Evolutionary conservation across 2,113 vertebrate genomes (phyloP), one percentile per base, ranked within the genome.

Genomic region (Ophiodon elongatus): DNA sequence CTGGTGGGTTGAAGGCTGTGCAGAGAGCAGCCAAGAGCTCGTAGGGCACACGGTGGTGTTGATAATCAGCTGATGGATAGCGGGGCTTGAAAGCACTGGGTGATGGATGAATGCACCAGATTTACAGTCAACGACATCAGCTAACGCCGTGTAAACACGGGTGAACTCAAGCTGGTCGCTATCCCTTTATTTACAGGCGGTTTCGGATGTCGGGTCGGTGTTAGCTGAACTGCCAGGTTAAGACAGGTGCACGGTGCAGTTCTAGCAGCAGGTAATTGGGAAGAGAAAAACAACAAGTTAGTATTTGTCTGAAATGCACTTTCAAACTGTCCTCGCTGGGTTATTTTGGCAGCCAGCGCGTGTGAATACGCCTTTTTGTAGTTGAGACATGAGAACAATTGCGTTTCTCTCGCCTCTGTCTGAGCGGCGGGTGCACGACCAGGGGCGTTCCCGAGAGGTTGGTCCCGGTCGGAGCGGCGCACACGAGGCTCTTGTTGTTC

Each of bases 91-190:
- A 21, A 81, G 54, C 59, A 52, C 64, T 56, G 69, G 73, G 84
- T 93, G 93, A 94, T 94, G 88, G 94, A 94, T 94, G 89, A 89
- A 91, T 93, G 93, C 93, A 86, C 90, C 94, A 93, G 75, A 91
- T 85, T 84, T 76, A 89, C 73, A 68, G 77, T 56, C 69, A 79
- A 54, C 74, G 63, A 71, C 77, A 75, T 89, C 69, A 82, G 80
- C 60, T 69, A 57, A 13, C 62, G 78, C 64, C 45, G 85, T 50
- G 73, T 88, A 84, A 84, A 79, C 81, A 83, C 39, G 52, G n/a
- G 64, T 67, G 57, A 82, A 35, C 62, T 27, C 29, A 33, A 45
- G 25, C 63, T 56, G 43, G 13, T 67, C 21, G 56, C 35, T 68
- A 0, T 41, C 65, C 43, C 23, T 21, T 69, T n/a, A n/a, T n/a